Percentiles rank a stretch among this genome's conserved stretches.
phyloP scores from a whole-genome alignment of 2,888 invertebrate genomes.

The Fragum sueziense region DNA sequence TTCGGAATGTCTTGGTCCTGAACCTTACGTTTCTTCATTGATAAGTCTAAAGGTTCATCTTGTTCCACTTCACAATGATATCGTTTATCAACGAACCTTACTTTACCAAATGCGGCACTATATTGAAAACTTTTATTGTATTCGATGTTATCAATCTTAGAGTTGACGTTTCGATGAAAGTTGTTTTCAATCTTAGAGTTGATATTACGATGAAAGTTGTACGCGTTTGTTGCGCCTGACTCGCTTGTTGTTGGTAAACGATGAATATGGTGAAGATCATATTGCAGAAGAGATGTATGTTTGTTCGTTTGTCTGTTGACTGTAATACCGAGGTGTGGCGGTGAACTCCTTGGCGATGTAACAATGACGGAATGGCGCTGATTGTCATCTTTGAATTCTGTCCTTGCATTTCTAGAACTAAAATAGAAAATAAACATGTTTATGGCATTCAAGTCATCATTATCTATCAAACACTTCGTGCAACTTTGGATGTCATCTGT shows the following conservation, averaged over 20 bases:
- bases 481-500: too few relatives aligned
- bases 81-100: too few relatives aligned
- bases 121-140: not conserved
- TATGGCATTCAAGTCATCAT: too few relatives aligned
- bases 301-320: not conserved
- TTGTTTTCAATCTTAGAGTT: not conserved
- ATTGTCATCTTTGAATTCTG: not conserved
- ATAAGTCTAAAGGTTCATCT: constrained; percentile 3
- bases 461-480: too few relatives aligned
- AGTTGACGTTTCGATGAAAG: too few relatives aligned
- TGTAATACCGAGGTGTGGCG: not conserved
- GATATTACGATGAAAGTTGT: too few relatives aligned
- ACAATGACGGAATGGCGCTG: not conserved
- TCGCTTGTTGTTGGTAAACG: not conserved
- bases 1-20: not conserved
- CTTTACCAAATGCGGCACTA: too few relatives aligned
- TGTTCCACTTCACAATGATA: not conserved
- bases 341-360: not conserved
- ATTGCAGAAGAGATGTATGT: not conserved
- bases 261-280: not conserved
- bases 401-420: too few relatives aligned
- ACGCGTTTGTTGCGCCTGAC: not conserved
- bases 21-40: not conserved
- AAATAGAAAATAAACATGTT: too few relatives aligned
- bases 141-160: not conserved